Conservation (phyloP, 2,113 vertebrate species). For the Erinaceus europaeus region DNA sequence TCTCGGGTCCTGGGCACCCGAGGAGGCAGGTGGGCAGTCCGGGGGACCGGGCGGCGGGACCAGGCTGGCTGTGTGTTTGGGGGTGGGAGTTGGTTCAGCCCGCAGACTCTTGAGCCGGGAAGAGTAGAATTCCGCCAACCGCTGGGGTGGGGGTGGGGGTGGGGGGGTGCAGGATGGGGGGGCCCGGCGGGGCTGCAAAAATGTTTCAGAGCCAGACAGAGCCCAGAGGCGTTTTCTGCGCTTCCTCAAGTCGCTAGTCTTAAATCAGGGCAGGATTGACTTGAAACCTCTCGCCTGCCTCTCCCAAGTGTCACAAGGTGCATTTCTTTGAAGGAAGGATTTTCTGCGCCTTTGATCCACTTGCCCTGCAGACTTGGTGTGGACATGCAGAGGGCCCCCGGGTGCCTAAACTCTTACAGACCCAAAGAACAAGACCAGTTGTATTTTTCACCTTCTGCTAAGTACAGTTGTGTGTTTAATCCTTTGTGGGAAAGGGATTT, state of each 20-base stretch:
- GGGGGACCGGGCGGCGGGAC: neutral
- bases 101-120: neutral
- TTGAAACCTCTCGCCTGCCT: neutral
- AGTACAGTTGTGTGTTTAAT: neutral
- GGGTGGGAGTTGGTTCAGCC: neutral
- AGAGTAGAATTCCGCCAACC: neutral
- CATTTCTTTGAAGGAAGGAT: constrained; percentile 33
- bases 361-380: constrained; percentile 39
- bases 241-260: neutral
- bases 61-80: neutral
- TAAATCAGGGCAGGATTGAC: constrained; percentile 15
- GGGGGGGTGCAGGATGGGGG: too few relatives aligned
- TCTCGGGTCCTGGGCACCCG: neutral
- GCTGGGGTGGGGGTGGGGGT: too few relatives aligned
- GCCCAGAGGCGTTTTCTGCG: neutral
- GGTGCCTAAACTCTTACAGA: neutral
- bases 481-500: constrained; percentile 1
- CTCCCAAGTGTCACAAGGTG: constrained; percentile 31
- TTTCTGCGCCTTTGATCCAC: constrained; percentile 38
- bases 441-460: constrained; percentile 25
- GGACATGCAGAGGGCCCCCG: neutral
- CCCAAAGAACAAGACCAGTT: neutral
- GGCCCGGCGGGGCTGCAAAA: neutral
- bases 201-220: neutral
- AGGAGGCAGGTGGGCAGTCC: neutral